Percentiles rank a stretch among this genome's conserved stretches.
Evolutionary conservation across 2,888 invertebrate species (phyloP).

Genomic region (Chydorus sphaericus): DNA sequence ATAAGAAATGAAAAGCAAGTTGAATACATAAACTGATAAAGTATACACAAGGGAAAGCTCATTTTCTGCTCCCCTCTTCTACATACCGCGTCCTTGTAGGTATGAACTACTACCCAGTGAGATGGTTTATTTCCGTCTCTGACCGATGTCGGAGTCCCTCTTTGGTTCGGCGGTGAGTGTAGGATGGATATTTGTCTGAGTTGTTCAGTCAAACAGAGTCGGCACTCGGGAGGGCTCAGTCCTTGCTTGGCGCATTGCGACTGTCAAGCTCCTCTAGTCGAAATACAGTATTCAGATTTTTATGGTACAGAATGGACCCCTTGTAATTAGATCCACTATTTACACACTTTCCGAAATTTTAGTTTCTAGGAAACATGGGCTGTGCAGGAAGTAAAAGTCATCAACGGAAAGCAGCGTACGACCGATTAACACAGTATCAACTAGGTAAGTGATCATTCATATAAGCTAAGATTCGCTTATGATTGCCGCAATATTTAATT

Average conservation of each 20-base stretch:
- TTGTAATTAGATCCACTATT: not conserved
- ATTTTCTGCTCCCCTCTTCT: too few species aligned
- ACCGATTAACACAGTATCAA: slow-evolving; percentile 15
- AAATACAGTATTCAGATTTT: not conserved
- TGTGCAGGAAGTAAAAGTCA: slow-evolving; percentile 16
- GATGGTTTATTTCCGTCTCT: not conserved
- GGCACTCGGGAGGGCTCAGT: not conserved
- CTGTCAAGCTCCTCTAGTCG: not conserved
- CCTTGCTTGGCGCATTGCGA: not conserved
- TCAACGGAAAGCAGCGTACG: slow-evolving; percentile 10
- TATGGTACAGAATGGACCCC: not conserved
- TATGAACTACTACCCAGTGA: too few species aligned
- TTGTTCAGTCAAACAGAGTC: not conserved
- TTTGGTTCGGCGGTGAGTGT: not conserved
- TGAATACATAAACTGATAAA: too few species aligned
- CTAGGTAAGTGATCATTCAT: too few species aligned
- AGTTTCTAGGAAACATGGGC: slow-evolving; percentile 8
- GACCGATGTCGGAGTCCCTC: too few species aligned
- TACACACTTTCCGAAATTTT: too few species aligned
- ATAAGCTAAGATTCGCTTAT: too few species aligned
- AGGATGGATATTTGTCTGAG: not conserved
- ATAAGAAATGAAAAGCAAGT: too few species aligned
- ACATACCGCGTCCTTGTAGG: too few species aligned
- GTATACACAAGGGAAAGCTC: too few species aligned
- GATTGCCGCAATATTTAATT: too few species aligned